Evolutionary conservation across 2,888 invertebrate species (phyloP).

Genomic region (Mycalesis mineus): DNA sequence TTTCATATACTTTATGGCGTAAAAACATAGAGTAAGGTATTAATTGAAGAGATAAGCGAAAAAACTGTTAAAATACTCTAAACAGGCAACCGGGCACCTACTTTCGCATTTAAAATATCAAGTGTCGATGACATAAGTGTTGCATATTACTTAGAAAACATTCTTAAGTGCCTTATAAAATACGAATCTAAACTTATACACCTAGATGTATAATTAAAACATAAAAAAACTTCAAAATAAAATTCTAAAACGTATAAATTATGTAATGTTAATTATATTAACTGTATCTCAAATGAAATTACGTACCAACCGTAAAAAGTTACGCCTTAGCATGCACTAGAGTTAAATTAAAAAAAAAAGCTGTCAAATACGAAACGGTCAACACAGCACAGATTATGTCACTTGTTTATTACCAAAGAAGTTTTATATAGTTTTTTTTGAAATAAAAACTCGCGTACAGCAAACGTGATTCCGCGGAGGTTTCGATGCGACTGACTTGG

Average conservation of each 20-base stretch:
- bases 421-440: slow-evolving; percentile 7
- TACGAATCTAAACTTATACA: not conserved
- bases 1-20: too few species aligned
- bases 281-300: not conserved
- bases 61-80: too few species aligned
- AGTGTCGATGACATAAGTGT: not conserved
- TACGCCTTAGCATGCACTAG: slow-evolving; percentile 3
- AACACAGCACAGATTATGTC: slow-evolving; percentile 11
- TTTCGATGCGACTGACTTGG: not conserved
- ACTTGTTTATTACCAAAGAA: slow-evolving; percentile 14
- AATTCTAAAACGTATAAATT: not conserved
- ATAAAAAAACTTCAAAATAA: not conserved
- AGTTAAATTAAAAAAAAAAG: slow-evolving; percentile 1
- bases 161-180: not conserved
- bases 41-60: too few species aligned
- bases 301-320: slow-evolving; percentile 8
- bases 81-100: slow-evolving; percentile 13
- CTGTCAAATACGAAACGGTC: not conserved
- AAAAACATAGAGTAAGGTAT: too few species aligned
- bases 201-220: not conserved
- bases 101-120: not conserved
- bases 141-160: not conserved
- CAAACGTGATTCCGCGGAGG: slow-evolving; percentile 2
- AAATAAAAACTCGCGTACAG: not conserved
- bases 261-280: not conserved